phyloP scores from a whole-genome alignment of 2,113 vertebrate species.

The Procavia capensis region DNA sequence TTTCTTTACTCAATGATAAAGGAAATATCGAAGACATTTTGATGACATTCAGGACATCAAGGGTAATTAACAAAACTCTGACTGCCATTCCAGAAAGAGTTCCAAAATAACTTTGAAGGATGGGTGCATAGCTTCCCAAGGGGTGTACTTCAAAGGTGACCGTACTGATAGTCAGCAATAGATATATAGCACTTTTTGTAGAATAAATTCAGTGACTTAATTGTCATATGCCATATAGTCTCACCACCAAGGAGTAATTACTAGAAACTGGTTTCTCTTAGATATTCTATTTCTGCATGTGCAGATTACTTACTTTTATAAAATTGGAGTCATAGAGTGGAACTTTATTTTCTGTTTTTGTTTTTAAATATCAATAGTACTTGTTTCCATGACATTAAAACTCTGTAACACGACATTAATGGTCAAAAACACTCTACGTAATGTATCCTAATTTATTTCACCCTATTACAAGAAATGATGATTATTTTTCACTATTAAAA shows the following conservation, averaged over 20 bases:
- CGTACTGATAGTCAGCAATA: too few species aligned
- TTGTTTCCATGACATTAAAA: constrained; percentile 46
- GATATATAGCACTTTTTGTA: too few species aligned
- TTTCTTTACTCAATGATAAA: too few species aligned
- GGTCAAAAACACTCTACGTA: not conserved
- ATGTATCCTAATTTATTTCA: constrained; percentile 43
- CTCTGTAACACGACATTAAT: constrained; percentile 28
- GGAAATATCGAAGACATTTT: too few species aligned
- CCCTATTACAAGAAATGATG: constrained; percentile 30
- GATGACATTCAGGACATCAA: too few species aligned
- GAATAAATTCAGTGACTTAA: too few species aligned
- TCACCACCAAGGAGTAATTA: not conserved
- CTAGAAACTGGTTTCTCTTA: constrained; percentile 8
- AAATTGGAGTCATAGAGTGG: not conserved
- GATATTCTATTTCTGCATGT: constrained; percentile 17
- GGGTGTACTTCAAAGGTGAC: too few species aligned
- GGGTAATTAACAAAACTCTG: too few species aligned
- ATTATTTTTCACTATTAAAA: constrained; percentile 56
- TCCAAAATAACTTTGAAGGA: too few species aligned
- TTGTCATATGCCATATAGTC: too few species aligned
- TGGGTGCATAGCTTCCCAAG: too few species aligned
- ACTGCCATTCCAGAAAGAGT: too few species aligned
- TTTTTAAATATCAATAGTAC: not conserved
- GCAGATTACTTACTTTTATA: constrained; percentile 29
- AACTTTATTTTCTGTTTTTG: not conserved